Conservation (phyloP, 2,113 vertebrate species). For the Eonycteris spelaea region DNA sequence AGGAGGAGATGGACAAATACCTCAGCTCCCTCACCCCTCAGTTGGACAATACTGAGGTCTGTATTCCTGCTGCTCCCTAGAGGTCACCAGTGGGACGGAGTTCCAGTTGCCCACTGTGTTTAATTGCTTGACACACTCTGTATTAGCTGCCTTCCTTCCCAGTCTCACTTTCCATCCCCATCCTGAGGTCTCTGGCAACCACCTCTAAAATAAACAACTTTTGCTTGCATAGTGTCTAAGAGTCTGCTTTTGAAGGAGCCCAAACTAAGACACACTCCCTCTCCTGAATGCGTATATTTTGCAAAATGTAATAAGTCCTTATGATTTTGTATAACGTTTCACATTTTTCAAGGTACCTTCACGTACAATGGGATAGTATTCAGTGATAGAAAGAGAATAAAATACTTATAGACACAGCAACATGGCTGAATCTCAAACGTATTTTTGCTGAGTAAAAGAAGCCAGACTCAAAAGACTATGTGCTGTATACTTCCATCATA, state of each 20-base stretch:
- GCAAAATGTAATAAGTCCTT: background rate
- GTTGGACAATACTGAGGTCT: background rate
- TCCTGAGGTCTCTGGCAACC: background rate
- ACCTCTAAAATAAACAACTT: background rate
- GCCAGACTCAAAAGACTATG: background rate
- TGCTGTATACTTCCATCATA: background rate
- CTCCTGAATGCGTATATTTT: background rate
- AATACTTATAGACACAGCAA: background rate
- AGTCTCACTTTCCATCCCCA: background rate
- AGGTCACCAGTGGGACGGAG: background rate
- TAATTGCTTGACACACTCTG: background rate
- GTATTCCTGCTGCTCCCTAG: background rate
- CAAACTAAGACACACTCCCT: background rate
- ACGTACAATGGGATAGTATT: background rate
- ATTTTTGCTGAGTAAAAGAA: background rate
- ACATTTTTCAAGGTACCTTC: background rate
- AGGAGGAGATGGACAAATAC: background rate
- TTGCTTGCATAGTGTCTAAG: background rate
- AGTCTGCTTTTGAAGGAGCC: background rate
- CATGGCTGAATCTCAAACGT: background rate
- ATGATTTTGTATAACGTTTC: background rate
- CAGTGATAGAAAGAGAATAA: background rate
- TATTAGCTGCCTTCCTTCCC: background rate
- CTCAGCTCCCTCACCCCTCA: background rate
- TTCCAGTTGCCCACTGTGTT: background rate